Evolutionary conservation across 92 coral and sea anemone genomes (phyloP).

Genomic region (Umimayanthus chanpuru): DNA sequence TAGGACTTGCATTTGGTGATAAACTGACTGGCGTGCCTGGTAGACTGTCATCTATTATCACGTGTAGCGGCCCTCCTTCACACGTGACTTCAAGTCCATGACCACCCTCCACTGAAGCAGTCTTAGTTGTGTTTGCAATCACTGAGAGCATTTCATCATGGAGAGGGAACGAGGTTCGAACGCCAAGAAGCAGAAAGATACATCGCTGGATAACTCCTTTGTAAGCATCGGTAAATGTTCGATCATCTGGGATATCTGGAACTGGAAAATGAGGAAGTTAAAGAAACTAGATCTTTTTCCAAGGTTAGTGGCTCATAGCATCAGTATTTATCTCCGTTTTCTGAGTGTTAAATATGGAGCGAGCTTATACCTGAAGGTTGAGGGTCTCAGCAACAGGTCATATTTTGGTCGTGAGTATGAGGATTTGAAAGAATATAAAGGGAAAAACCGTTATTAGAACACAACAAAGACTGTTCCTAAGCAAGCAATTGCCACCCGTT

Average conservation of each 20-base stretch:
- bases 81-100: background rate
- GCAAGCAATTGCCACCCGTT: too few species aligned
- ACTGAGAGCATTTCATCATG: conserved; percentile 64
- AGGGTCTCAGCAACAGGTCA: too few species aligned
- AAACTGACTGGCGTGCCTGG: conserved; percentile 57
- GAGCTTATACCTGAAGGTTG: too few species aligned
- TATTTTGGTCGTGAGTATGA: too few species aligned
- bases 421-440: too few species aligned
- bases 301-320: too few species aligned
- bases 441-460: too few species aligned
- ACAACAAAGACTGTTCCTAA: too few species aligned
- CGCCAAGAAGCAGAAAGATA: conserved; percentile 80
- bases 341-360: too few species aligned
- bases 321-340: too few species aligned
- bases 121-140: conserved; percentile 57
- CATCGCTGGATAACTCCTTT: conserved; percentile 83
- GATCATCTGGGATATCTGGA: conserved; percentile 57
- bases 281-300: too few species aligned
- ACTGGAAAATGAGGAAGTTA: conserved; percentile 4
- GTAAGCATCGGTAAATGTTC: conserved; percentile 71
- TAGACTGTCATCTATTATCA: conserved; percentile 57
- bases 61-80: conserved; percentile 49
- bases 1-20: conserved; percentile 64
- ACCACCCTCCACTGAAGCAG: conserved; percentile 23
- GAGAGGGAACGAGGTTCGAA: conserved; percentile 76